Conservation (phyloP, 2,888 invertebrate genomes). For the Drosophila anceps region DNA sequence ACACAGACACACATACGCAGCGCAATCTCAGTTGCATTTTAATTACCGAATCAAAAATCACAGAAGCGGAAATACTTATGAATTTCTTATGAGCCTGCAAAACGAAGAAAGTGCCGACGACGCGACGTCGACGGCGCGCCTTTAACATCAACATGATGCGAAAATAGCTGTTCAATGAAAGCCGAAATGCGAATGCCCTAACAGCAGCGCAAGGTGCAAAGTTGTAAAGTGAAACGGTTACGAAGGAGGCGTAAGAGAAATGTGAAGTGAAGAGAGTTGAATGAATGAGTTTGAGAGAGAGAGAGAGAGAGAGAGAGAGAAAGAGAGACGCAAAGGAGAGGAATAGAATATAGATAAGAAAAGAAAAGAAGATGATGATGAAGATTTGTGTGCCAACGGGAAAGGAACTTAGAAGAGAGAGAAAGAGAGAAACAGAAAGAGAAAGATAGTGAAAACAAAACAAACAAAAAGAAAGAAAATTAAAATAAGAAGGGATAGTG, state of each 20-base stretch:
- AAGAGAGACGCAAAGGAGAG: no score
- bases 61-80: slow-evolving; percentile 84
- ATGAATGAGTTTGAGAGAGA: background rate
- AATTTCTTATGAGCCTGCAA: slow-evolving; percentile 82
- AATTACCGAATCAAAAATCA: slow-evolving; percentile 84
- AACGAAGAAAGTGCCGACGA: slow-evolving; percentile 59
- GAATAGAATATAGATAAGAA: background rate
- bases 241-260: background rate
- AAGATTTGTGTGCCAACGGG: no score
- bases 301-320: background rate
- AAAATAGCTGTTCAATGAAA: background rate
- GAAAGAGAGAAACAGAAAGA: background rate
- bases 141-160: slow-evolving; percentile 45
- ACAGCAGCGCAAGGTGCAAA: background rate
- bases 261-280: background rate
- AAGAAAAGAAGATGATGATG: no score
- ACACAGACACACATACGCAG: slow-evolving; percentile 20
- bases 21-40: slow-evolving; percentile 83
- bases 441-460: background rate
- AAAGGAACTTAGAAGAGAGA: no score
- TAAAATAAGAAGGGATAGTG: no score
- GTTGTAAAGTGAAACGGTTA: background rate
- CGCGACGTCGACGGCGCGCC: slow-evolving; percentile 28
- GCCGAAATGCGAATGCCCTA: slow-evolving; percentile 2
- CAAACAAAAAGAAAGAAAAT: no score